Conservation (phyloP, 2,797 vertebrate genomes). For the Poeciliopsis infans region DNA sequence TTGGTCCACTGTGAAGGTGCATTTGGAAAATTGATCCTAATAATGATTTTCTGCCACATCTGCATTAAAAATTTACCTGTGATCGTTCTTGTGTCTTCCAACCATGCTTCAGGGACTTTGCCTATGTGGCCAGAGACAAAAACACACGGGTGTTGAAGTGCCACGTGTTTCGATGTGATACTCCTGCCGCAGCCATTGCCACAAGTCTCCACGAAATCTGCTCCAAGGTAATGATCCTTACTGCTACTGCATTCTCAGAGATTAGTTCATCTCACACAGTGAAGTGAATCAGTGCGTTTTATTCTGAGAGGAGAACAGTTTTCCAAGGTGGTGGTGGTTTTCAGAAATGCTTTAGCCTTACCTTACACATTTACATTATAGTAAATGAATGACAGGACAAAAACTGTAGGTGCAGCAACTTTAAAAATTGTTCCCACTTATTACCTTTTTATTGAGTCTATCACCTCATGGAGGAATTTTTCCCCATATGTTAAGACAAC, state of each 20-base stretch:
- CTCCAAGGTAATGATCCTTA: conserved; percentile 79
- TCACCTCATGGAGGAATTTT: background rate
- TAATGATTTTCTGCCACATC: background rate
- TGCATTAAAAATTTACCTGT: background rate
- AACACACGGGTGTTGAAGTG: conserved; percentile 98
- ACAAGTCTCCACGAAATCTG: conserved; percentile 98
- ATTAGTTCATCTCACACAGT: conserved; percentile 27
- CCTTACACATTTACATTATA: background rate
- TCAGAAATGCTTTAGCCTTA: background rate
- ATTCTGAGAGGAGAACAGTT: background rate
- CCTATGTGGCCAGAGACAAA: conserved; percentile 97
- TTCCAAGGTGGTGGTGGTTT: background rate
- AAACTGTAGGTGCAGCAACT: background rate
- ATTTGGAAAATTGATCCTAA: background rate
- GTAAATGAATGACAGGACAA: background rate
- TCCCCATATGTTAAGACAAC: too few relatives aligned
- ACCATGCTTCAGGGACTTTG: conserved; percentile 89
- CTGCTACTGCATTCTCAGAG: background rate
- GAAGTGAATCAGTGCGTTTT: conserved; percentile 29
- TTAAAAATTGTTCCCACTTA: background rate
- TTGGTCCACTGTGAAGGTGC: background rate
- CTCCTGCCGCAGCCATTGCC: conserved; percentile 95
- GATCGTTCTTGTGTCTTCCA: conserved; percentile 12
- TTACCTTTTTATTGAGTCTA: background rate
- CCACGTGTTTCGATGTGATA: conserved; percentile 99